phyloP scores from a whole-genome alignment of 2,888 invertebrate species.

The Agelastica alni region DNA sequence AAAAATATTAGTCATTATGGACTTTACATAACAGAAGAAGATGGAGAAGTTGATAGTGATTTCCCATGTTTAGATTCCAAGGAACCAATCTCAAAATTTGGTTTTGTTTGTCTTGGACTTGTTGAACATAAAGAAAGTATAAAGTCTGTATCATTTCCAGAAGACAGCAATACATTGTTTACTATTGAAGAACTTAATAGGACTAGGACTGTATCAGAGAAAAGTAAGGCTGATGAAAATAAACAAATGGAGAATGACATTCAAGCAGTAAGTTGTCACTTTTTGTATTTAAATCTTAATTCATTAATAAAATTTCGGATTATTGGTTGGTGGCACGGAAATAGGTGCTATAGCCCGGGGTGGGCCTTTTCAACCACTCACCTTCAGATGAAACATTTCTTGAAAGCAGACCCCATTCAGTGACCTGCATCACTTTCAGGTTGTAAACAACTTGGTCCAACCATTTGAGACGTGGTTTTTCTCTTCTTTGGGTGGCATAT shows the following conservation, averaged over 20 bases:
- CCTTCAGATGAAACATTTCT: too few relatives aligned
- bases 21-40: conserved; percentile 93
- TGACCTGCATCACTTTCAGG: too few relatives aligned
- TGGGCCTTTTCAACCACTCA: too few relatives aligned
- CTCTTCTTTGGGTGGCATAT: too few relatives aligned
- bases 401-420: too few relatives aligned
- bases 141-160: conserved; percentile 52
- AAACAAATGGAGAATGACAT: conserved; percentile 59
- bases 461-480: too few relatives aligned
- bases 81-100: conserved; percentile 91
- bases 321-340: too few relatives aligned
- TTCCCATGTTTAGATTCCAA: conserved; percentile 88
- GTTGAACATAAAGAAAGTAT: conserved; percentile 70
- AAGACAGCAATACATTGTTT: conserved; percentile 16
- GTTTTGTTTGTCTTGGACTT: conserved; percentile 85
- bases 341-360: too few relatives aligned
- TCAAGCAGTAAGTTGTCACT: conserved; percentile 42
- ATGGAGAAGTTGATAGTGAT: conserved; percentile 92
- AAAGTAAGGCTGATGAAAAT: conserved; percentile 47
- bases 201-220: conserved; percentile 30
- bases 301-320: too few relatives aligned
- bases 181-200: conserved; percentile 21
- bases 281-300: too few relatives aligned
- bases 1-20: conserved; percentile 76
- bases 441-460: too few relatives aligned